phyloP scores from a whole-genome alignment of 2,113 vertebrate genomes.

The Taxidea taxus region DNA sequence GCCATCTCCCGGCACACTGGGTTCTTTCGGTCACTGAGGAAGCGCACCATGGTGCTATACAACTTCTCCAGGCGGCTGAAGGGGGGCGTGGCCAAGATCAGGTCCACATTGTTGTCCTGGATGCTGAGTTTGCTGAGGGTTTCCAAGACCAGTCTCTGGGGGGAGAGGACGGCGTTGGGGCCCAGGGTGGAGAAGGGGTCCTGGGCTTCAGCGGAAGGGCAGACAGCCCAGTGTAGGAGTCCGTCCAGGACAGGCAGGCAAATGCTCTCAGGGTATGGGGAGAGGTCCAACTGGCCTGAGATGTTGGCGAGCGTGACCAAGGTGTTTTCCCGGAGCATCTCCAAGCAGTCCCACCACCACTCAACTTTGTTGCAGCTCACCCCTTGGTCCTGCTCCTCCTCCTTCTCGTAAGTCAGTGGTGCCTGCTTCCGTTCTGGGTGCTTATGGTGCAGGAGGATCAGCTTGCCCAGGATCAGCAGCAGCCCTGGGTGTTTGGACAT shows the following conservation, averaged over 20 bases:
- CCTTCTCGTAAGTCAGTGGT: conserved; percentile 97
- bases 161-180: conserved; percentile 94
- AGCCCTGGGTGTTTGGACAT: conserved; percentile 98
- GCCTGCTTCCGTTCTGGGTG: conserved; percentile 98
- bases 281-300: conserved; percentile 98
- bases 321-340: conserved; percentile 96
- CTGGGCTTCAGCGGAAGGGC: conserved; percentile 98
- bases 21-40: conserved; percentile 97
- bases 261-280: conserved; percentile 96
- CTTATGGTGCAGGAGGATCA: conserved; percentile 96
- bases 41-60: conserved; percentile 95
- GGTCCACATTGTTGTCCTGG: conserved; percentile 99
- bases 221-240: conserved; percentile 98
- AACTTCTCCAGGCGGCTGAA: conserved; percentile 97
- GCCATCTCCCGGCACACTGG: conserved; percentile 99
- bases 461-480: conserved; percentile 94
- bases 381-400: conserved; percentile 96
- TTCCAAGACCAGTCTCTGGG: conserved; percentile 99
- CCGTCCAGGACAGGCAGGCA: conserved; percentile 98
- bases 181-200: conserved; percentile 97
- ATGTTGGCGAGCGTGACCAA: conserved; percentile 98
- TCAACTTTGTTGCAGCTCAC: conserved; percentile 95
- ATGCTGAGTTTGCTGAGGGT: conserved; percentile 99
- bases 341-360: conserved; percentile 99
- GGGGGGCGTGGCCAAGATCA: conserved; percentile 97